Evolutionary conservation across 2,797 vertebrate genomes (phyloP).

Genomic region (Cirrhinus mrigala): DNA sequence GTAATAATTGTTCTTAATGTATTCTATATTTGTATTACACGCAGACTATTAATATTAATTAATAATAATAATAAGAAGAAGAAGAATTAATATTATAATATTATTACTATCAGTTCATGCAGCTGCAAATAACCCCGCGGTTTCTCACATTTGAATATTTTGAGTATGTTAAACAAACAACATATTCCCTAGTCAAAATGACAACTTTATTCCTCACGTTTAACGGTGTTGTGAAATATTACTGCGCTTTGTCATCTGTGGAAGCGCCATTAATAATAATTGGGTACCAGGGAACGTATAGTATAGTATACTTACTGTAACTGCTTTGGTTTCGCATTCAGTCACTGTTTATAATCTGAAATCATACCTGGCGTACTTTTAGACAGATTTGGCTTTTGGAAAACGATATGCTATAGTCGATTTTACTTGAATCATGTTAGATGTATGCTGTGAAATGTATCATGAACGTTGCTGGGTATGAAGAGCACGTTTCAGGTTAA

Average conservation of each 20-base stretch:
- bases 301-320: not conserved
- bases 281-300: not conserved
- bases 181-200: not conserved
- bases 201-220: not conserved
- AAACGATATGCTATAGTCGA: not conserved
- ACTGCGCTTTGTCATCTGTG: not conserved
- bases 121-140: not conserved
- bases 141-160: not conserved
- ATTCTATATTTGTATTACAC: constrained; percentile 10
- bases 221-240: not conserved
- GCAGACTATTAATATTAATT: not conserved
- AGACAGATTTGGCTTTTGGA: not conserved
- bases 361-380: not conserved
- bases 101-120: not conserved
- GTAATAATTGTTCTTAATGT: not conserved
- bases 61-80: not conserved
- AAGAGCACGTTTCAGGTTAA: constrained; percentile 6
- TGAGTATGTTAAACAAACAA: not conserved
- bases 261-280: not conserved
- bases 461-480: not conserved
- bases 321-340: not conserved
- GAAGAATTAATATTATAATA: not conserved
- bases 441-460: not conserved
- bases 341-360: not conserved
- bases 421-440: not conserved